These are phyloP conservation scores for Varecia variegata DNA, from an alignment of 2,797 vertebrate genomes.

Conservation along the genomic window DNA sequence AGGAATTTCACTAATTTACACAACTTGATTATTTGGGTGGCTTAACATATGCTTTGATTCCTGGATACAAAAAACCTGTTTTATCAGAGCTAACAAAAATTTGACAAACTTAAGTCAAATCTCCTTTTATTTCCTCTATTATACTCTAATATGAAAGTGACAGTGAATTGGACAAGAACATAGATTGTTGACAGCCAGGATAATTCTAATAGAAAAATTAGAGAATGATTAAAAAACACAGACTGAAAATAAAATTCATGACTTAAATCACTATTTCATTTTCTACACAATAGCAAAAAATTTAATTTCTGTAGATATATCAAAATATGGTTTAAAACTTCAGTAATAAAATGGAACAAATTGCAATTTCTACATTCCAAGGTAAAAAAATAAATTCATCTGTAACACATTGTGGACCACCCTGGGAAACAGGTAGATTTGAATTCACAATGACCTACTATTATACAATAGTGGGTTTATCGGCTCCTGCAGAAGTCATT, in stretches of 20 bases:
- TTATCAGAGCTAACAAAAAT: slow-evolving; percentile 22
- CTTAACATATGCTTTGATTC: background rate
- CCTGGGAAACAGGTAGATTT: background rate
- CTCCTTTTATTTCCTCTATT: background rate
- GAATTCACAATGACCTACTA: background rate
- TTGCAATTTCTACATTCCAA: background rate
- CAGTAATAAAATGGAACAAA: background rate
- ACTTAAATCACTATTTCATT: slow-evolving; percentile 28
- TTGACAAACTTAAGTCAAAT: background rate
- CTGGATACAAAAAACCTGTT: background rate
- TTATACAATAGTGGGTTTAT: background rate
- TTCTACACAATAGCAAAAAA: slow-evolving; percentile 8
- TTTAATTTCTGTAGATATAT: background rate
- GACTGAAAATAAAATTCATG: background rate
- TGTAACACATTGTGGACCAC: background rate
- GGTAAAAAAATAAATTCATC: background rate
- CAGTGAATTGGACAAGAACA: background rate
- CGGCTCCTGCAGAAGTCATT: background rate
- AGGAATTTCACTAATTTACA: background rate
- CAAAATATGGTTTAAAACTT: slow-evolving; percentile 25
- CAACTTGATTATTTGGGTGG: background rate
- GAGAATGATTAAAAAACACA: background rate
- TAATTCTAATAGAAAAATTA: background rate
- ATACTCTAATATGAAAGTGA: background rate
- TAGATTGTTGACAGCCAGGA: background rate